Conservation (phyloP, 2,797 vertebrate species). For the Okamejei kenojei region DNA sequence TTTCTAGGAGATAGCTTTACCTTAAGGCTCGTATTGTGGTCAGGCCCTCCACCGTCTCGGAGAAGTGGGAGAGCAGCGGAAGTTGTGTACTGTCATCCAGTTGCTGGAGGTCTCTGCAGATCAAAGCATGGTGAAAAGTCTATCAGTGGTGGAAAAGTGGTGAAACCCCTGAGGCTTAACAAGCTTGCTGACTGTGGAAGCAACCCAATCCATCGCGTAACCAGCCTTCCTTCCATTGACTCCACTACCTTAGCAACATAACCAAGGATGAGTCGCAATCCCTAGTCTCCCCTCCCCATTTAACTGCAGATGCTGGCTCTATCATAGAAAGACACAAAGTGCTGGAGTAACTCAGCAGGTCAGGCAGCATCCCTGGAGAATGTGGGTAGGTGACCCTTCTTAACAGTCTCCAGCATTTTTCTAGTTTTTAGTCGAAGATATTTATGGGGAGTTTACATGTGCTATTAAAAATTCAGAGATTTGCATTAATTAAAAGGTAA, state of each 20-base stretch:
- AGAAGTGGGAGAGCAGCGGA: constrained; percentile 89
- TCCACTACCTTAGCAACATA: too few species aligned
- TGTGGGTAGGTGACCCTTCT: too few species aligned
- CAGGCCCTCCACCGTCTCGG: constrained; percentile 92
- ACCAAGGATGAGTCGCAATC: too few species aligned
- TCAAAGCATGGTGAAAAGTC: not conserved
- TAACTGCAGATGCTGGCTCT: too few species aligned
- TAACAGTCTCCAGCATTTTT: too few species aligned
- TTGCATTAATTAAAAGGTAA: not conserved
- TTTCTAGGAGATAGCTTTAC: constrained; percentile 51
- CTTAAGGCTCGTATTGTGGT: constrained; percentile 93
- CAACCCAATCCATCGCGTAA: too few species aligned
- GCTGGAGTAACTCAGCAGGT: too few species aligned
- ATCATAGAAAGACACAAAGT: too few species aligned
- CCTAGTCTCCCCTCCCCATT: too few species aligned
- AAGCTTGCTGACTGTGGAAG: not conserved
- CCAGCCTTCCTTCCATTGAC: too few species aligned
- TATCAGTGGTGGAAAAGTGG: too few species aligned
- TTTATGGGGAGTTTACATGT: not conserved
- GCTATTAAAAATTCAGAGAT: not conserved
- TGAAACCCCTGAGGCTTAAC: not conserved
- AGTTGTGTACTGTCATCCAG: constrained; percentile 92
- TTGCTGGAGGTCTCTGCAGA: constrained; percentile 87
- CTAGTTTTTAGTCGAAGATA: not conserved
- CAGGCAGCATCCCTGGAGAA: too few species aligned